These are phyloP conservation scores for Oceanodroma tethys DNA, from an alignment of 2,113 vertebrate genomes.

Conservation along the genomic window DNA sequence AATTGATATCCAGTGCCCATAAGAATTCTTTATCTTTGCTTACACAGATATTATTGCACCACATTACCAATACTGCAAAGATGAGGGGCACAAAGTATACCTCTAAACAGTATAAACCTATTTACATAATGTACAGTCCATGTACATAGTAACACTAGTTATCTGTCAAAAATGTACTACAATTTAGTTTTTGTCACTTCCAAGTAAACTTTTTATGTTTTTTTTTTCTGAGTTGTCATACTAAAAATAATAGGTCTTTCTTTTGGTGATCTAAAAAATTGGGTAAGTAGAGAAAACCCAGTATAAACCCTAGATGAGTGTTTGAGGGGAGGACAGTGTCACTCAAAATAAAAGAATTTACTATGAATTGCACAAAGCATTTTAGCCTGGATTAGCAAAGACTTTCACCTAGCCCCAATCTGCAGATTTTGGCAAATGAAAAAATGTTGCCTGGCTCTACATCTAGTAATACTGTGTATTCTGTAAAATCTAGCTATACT, in stretches of 20 bases:
- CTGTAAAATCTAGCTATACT: neutral
- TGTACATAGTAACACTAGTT: neutral
- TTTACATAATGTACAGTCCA: neutral
- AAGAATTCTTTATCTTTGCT: neutral
- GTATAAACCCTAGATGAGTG: neutral
- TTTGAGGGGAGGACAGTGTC: neutral
- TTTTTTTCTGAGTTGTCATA: neutral
- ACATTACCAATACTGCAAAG: neutral
- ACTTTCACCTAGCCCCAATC: neutral
- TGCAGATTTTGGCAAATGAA: neutral
- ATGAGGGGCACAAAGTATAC: neutral
- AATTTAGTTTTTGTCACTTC: neutral
- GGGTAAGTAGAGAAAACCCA: neutral
- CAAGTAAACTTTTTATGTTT: neutral
- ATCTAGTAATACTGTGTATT: neutral
- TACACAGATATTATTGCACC: neutral
- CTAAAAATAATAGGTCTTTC: neutral
- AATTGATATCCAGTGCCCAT: neutral
- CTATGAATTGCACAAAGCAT: neutral
- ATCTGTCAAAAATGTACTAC: neutral
- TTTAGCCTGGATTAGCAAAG: neutral
- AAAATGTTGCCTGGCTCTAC: neutral
- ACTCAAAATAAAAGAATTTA: neutral
- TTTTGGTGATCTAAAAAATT: neutral
- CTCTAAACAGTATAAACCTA: neutral